A percentile compares a stretch with the other conserved stretches of the same genome.
Evolutionary conservation across 2,113 vertebrate species (phyloP).

Genomic region (Paradisaea rubra): DNA sequence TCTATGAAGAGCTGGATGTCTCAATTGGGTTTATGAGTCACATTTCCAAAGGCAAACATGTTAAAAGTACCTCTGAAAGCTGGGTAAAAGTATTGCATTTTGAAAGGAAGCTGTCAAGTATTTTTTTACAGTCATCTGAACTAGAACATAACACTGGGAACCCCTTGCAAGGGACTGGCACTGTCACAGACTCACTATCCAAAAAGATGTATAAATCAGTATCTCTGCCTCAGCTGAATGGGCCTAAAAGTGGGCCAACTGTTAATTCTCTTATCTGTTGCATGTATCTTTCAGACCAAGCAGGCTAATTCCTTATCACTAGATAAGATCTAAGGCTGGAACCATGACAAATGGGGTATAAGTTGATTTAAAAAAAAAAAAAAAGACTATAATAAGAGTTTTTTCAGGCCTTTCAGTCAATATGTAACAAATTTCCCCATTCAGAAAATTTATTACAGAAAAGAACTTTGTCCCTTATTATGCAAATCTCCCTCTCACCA

Average conservation of each 20-base stretch:
- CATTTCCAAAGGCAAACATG: neutral
- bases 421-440: neutral
- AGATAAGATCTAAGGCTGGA: neutral
- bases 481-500: neutral
- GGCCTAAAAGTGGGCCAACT: neutral
- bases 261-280: neutral
- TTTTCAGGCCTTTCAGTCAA: neutral
- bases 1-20: neutral
- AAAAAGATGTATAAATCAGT: neutral
- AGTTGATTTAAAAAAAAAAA: neutral
- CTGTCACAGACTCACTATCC: neutral
- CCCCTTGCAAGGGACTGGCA: neutral
- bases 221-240: neutral
- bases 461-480: neutral
- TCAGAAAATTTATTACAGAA: neutral
- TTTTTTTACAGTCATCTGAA: neutral
- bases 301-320: neutral
- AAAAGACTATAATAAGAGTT: neutral
- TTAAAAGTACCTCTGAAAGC: neutral
- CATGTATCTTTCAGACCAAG: neutral
- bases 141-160: neutral
- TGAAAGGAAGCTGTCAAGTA: neutral
- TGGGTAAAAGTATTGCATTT: neutral
- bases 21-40: neutral
- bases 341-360: neutral